Evolutionary conservation across 2,113 vertebrate genomes (phyloP).

Genomic region (Uria aalge): DNA sequence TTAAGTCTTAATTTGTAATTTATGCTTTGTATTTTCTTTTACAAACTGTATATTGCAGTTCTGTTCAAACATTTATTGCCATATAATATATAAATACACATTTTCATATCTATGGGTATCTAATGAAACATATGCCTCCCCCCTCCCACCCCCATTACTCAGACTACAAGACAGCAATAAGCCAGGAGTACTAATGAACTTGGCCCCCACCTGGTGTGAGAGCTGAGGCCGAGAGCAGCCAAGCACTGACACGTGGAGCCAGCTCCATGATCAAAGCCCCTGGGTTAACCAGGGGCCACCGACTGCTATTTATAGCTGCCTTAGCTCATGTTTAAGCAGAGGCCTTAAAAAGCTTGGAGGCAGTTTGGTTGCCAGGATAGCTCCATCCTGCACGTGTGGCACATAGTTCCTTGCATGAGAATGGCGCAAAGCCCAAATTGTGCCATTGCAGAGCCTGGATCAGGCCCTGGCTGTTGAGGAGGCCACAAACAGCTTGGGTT

Average conservation of each 20-base stretch:
- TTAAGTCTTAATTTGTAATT: background rate
- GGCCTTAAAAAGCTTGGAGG: background rate
- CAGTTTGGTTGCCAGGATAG: background rate
- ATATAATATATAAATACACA: background rate
- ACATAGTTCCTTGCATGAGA: background rate
- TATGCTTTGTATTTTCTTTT: background rate
- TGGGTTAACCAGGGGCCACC: conserved; percentile 10
- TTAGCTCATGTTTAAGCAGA: background rate
- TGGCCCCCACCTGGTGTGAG: background rate
- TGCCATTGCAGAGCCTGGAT: background rate
- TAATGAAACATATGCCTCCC: background rate
- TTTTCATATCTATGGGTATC: background rate
- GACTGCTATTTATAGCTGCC: background rate
- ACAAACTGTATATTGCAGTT: background rate
- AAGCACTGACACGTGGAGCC: background rate
- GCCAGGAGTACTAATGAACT: background rate
- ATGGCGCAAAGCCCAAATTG: background rate
- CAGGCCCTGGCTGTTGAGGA: background rate
- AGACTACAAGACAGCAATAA: background rate
- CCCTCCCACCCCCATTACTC: too few species aligned
- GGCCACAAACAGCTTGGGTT: background rate
- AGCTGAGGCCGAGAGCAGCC: background rate
- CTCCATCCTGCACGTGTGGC: accelerated
- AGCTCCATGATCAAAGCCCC: background rate
- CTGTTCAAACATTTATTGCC: background rate